Conservation (phyloP, 2,113 vertebrate genomes). For the Apaloderma vittatum region DNA sequence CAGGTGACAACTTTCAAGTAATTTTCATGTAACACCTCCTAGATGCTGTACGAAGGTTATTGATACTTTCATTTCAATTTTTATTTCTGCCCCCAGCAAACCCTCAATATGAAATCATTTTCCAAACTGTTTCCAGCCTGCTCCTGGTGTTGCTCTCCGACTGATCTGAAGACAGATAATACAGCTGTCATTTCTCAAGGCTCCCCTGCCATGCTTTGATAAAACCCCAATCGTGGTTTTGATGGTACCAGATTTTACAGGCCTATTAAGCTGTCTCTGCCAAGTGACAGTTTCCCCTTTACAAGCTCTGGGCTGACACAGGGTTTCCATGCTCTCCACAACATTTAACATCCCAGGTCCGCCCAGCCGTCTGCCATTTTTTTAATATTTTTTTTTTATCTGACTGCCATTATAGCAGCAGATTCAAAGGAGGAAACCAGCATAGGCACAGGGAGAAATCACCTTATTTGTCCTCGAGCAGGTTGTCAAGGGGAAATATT, state of each 20-base stretch:
- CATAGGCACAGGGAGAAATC: not conserved
- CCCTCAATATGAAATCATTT: conserved; percentile 22
- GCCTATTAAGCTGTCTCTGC: conserved; percentile 62
- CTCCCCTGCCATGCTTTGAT: conserved; percentile 57
- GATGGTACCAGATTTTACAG: conserved; percentile 65
- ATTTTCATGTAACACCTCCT: conserved; percentile 16
- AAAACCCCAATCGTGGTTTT: conserved; percentile 50
- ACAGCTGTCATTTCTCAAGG: conserved; percentile 67
- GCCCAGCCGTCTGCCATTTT: not conserved
- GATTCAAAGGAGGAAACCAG: not conserved
- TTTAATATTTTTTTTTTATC: not conserved
- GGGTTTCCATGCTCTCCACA: conserved; percentile 27
- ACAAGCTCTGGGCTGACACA: conserved; percentile 24
- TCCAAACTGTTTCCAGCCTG: conserved; percentile 40
- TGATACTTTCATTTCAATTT: conserved; percentile 62
- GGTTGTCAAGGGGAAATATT: not conserved
- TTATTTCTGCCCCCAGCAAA: conserved; percentile 56
- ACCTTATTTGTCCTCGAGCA: not conserved
- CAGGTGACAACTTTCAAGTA: conserved; percentile 38
- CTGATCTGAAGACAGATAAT: conserved; percentile 50
- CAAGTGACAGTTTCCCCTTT: conserved; percentile 47
- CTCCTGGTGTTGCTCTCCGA: conserved; percentile 32
- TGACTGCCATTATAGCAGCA: not conserved
- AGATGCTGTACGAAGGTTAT: conserved; percentile 22
- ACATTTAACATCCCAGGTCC: not conserved